A percentile compares a stretch with the other conserved stretches of the same genome.
These are phyloP conservation scores for Eidolon dupreanum DNA, from an alignment of 2,797 vertebrate species.

Conservation along the genomic window DNA sequence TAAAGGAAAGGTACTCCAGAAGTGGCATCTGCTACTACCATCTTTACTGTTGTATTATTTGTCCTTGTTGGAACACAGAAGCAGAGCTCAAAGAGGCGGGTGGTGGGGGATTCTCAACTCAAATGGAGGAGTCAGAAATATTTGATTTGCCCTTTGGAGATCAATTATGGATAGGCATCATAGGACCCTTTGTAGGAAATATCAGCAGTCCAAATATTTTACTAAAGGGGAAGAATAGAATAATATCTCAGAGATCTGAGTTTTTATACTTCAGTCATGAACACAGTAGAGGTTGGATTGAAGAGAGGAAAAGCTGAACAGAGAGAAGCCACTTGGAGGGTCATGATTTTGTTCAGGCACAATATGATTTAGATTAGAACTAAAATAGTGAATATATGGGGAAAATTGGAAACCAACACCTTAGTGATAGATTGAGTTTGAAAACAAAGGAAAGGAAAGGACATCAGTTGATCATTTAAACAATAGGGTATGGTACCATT, in stretches of 20 bases:
- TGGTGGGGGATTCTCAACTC: neutral
- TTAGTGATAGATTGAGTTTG: neutral
- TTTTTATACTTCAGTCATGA: neutral
- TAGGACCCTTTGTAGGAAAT: neutral
- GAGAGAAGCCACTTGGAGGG: neutral
- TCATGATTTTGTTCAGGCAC: neutral
- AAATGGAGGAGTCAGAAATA: neutral
- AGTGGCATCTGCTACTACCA: neutral
- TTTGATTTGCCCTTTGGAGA: neutral
- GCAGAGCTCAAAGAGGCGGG: neutral
- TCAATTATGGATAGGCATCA: neutral
- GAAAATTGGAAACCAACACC: neutral
- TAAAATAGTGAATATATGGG: neutral
- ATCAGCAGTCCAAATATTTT: neutral
- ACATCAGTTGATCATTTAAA: neutral
- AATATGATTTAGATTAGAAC: neutral
- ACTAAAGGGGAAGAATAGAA: neutral
- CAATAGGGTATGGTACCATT: neutral
- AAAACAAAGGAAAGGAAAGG: neutral
- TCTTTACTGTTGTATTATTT: neutral
- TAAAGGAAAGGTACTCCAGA: neutral
- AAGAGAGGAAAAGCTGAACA: neutral
- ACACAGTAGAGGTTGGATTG: neutral
- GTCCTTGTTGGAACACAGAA: neutral
- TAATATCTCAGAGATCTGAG: neutral